Percentiles rank a stretch among this genome's conserved stretches.
These are phyloP conservation scores for Dorcus parallelipipedus DNA, from an alignment of 2,888 invertebrate species.

Conservation along the genomic window DNA sequence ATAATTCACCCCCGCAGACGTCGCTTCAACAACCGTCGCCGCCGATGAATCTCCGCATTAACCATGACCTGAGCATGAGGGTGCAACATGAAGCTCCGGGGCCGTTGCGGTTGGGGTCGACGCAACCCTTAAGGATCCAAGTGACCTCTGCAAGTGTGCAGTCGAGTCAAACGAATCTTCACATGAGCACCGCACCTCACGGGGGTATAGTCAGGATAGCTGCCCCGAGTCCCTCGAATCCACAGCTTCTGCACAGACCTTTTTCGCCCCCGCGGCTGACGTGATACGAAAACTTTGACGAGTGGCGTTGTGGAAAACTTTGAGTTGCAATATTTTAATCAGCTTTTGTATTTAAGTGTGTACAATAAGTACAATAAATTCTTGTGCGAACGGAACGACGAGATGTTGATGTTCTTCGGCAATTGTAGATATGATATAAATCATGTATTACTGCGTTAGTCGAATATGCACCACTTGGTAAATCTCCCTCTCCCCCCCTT, in stretches of 20 bases:
- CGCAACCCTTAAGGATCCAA: constrained; percentile 44
- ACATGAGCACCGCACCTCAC: constrained; percentile 28
- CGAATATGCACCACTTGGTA: too few relatives aligned
- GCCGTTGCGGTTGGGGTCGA: constrained; percentile 39
- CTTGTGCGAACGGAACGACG: background rate
- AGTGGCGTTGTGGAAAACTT: constrained; percentile 11
- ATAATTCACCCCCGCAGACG: constrained; percentile 28
- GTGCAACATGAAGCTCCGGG: constrained; percentile 38
- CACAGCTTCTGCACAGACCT: constrained; percentile 45
- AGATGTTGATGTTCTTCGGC: constrained; percentile 21
- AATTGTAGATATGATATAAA: constrained; percentile 25
- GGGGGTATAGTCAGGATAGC: constrained; percentile 47
- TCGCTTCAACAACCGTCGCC: constrained; percentile 36
- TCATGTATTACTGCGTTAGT: constrained; percentile 9
- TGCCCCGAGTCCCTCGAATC: constrained; percentile 39
- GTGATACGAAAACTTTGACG: constrained; percentile 41
- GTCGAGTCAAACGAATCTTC: constrained; percentile 35
- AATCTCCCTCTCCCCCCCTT: too few relatives aligned
- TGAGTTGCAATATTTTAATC: constrained; percentile 13
- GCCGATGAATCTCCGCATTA: constrained; percentile 44
- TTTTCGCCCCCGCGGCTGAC: constrained; percentile 48
- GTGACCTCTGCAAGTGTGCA: constrained; percentile 38
- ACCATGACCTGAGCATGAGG: constrained; percentile 15
- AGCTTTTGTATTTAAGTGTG: constrained; percentile 4
- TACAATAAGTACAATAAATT: background rate